Evolutionary conservation across 2,113 vertebrate genomes (phyloP), one percentile per base, ranked within the genome.

Genomic region (Tretioscincus oriximinensis): DNA sequence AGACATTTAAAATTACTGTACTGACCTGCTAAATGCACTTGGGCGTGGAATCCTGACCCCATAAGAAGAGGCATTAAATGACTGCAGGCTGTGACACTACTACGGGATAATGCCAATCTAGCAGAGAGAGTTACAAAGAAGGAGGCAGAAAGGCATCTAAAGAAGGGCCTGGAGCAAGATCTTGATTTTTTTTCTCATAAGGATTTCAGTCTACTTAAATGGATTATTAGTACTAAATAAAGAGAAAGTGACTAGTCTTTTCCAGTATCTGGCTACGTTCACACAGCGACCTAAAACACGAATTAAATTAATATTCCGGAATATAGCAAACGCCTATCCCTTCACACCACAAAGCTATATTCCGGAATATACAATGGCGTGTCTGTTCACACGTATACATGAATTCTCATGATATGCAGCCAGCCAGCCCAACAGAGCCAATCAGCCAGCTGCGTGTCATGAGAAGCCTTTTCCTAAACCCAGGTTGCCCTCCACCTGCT

Each of bases 1-100:
- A 97, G 97, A 97, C 97, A 95, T 96, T 98, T 97, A 97, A 96
- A 99, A 98, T 97, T 97, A 98, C 96, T 95, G 95, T 96, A 96
- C 96, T 96, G 94, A 96, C 95, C 95, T 95, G 95, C 96, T 97
- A 96, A 97, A 97, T 95, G 95, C 84, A 93, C 94, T 93, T 96
- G 96, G 97, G 96, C 92, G 92, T 97, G 96, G 94, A 96, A 96
- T 95, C 92, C 91, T 93, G 94, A 96, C 94, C 95, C 92, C 95
- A 93, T 81, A 93, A 96, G 95, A 96, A 95, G 96, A 94, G 90
- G 94, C 93, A 95, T 96, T 96, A 96, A 98, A 96, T 66, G 92
- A 96, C 95, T 96, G 94, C 92, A 92, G 95, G 95, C 95, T 94
- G 95, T 96, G 96, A 97, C 96, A 96, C 95, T 93, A 89, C 93